Percentiles rank a stretch among this genome's conserved stretches.
phyloP scores from a whole-genome alignment of 2,113 vertebrate genomes.

The Chlorodrepanis virens region DNA sequence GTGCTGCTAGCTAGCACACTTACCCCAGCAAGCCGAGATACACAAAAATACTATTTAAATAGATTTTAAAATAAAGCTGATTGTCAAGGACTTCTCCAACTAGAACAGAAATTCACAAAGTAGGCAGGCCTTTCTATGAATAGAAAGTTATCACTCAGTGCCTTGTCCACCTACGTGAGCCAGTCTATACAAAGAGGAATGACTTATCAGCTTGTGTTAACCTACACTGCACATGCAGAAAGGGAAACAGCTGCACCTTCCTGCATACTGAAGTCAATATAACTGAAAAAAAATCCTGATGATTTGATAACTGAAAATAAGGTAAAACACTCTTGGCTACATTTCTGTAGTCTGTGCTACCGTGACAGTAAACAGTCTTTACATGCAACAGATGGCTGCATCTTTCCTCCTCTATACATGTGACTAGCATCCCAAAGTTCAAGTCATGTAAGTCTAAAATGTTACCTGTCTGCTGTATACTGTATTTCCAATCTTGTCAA shows the following conservation, averaged over 20 bases:
- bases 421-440: not conserved
- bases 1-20: not conserved
- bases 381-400: not conserved
- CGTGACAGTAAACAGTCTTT: not conserved
- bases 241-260: not conserved
- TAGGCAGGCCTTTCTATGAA: not conserved
- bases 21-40: not conserved
- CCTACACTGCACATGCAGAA: not conserved
- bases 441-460: not conserved
- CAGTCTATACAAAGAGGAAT: not conserved
- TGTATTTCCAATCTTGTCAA: not conserved
- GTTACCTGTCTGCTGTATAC: not conserved
- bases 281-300: accelerated
- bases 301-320: not conserved
- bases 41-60: not conserved
- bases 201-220: not conserved
- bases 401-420: not conserved
- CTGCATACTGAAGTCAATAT: not conserved
- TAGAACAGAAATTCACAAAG: not conserved
- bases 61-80: slow-evolving; percentile 47
- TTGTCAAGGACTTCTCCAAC: not conserved
- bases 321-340: not conserved
- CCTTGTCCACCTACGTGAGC: not conserved
- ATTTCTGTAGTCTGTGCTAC: not conserved
- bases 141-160: not conserved